phyloP scores from a whole-genome alignment of 1,140 invertebrate genomes.

The Cotesia vestalis region DNA sequence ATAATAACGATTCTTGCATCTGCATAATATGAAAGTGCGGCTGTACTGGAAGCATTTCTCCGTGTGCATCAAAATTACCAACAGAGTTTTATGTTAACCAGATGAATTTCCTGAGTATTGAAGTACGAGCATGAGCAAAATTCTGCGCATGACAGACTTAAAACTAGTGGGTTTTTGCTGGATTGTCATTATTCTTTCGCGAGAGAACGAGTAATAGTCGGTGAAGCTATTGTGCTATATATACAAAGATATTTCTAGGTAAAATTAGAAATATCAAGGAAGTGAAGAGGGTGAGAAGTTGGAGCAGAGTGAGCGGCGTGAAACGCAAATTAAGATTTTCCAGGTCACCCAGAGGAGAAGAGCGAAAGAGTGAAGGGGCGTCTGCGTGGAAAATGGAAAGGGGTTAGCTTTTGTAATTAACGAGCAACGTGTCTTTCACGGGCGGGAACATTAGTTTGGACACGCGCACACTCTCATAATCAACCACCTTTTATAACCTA shows the following conservation, averaged over 20 bases:
- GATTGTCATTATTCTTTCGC: too few species aligned
- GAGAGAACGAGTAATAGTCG: slow-evolving; percentile 12
- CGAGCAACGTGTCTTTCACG: slow-evolving; percentile 35
- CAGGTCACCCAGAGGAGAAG: slow-evolving; percentile 12
- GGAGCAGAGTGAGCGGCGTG: not conserved
- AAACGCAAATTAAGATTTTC: slow-evolving; percentile 40
- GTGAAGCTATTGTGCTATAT: slow-evolving; percentile 20
- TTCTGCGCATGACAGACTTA: too few species aligned
- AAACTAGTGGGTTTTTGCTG: too few species aligned
- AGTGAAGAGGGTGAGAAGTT: slow-evolving; percentile 23
- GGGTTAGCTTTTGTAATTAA: slow-evolving; percentile 37
- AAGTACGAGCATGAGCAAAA: too few species aligned
- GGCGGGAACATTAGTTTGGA: slow-evolving; percentile 38
- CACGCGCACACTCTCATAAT: slow-evolving; percentile 17
- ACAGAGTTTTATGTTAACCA: too few species aligned
- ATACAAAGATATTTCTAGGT: slow-evolving; percentile 21
- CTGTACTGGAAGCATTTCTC: not conserved
- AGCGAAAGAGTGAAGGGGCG: not conserved
- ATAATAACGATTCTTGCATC: too few species aligned
- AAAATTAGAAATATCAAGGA: slow-evolving; percentile 42
- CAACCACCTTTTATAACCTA: slow-evolving; percentile 30
- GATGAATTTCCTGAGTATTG: too few species aligned
- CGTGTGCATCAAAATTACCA: not conserved
- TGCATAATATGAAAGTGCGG: not conserved
- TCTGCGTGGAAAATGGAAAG: slow-evolving; percentile 4